Percentiles rank a stretch among this genome's conserved stretches.
phyloP scores from a whole-genome alignment of 2,113 vertebrate species.

The Clarias batrachus region DNA sequence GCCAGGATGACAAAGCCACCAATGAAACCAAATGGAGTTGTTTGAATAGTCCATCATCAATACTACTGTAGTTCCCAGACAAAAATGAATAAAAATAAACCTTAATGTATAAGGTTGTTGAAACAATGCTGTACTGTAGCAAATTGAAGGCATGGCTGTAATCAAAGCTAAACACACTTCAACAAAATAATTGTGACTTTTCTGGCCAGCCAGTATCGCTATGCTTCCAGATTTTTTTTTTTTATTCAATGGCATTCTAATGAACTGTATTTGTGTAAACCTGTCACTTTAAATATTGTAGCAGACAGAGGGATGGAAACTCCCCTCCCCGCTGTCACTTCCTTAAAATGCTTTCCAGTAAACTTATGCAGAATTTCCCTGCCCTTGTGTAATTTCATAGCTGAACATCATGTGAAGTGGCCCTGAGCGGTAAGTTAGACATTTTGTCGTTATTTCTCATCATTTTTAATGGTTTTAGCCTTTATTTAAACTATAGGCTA shows the following conservation, averaged over 20 bases:
- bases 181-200: no score
- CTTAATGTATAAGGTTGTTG: no score
- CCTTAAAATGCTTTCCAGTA: conserved; percentile 47
- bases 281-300: conserved; percentile 2
- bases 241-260: background rate
- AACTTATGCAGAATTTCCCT: conserved; percentile 2
- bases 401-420: no score
- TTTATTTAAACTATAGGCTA: background rate
- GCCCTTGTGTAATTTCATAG: background rate
- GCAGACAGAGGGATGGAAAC: background rate
- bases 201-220: background rate
- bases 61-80: no score
- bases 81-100: no score
- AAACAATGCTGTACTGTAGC: no score
- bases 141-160: no score
- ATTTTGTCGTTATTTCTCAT: background rate
- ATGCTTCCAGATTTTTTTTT: background rate
- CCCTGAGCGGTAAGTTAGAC: conserved; percentile 22
- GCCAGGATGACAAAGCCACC: no score
- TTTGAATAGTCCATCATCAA: no score
- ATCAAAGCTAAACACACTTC: no score
- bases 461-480: background rate
- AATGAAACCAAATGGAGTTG: no score
- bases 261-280: background rate
- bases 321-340: conserved; percentile 16